Evolutionary conservation across 2,113 vertebrate species (phyloP).

Genomic region (Trochalopteron elliotii): DNA sequence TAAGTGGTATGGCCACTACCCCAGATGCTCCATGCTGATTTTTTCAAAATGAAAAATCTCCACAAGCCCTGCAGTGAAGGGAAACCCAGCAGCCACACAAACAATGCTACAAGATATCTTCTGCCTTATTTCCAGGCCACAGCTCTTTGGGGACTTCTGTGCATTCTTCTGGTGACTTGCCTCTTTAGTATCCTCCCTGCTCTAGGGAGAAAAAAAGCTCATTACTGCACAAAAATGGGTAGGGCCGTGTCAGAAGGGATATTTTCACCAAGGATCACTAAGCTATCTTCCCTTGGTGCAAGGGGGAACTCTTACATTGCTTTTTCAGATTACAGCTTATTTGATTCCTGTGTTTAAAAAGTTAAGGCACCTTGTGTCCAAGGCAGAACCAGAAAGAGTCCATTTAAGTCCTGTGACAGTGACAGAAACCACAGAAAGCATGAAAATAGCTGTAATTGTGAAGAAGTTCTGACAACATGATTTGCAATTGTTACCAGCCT

Average conservation of each 20-base stretch:
- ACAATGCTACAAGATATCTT: background rate
- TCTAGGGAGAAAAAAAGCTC: background rate
- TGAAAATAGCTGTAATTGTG: background rate
- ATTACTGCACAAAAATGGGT: background rate
- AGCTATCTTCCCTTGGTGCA: background rate
- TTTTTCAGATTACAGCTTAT: background rate
- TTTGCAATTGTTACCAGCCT: background rate
- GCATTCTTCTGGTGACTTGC: slow-evolving; percentile 16
- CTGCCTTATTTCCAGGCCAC: slow-evolving; percentile 16
- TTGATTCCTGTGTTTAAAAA: background rate
- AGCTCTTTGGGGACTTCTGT: background rate
- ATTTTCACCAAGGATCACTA: background rate
- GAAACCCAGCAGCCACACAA: background rate
- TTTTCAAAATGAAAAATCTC: background rate
- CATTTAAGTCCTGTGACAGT: background rate
- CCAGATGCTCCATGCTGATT: background rate
- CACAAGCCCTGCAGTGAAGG: background rate
- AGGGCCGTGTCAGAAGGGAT: background rate
- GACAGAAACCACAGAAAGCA: background rate
- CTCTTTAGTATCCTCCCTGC: background rate
- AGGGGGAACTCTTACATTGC: background rate
- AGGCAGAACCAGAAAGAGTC: background rate
- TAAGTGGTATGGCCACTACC: background rate
- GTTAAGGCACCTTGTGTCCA: background rate
- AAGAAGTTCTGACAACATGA: background rate